These are phyloP conservation scores for Drosophila mayaguana DNA, from an alignment of 2,888 invertebrate genomes.

Conservation along the genomic window DNA sequence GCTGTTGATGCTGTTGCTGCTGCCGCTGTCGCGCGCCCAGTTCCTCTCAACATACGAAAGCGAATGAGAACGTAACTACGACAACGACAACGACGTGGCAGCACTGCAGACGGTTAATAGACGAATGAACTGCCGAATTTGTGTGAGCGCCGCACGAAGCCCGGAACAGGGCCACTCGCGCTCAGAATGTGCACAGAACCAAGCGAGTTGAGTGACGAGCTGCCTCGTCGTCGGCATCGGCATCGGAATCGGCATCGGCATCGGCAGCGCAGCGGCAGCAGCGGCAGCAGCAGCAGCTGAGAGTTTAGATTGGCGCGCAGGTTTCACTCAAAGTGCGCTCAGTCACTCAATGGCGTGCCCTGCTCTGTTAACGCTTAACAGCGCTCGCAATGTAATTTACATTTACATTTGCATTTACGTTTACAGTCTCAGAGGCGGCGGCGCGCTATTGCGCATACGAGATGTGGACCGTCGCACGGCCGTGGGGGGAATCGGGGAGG, in stretches of 20 bases:
- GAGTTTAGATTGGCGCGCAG: conserved; percentile 62
- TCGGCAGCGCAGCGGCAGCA: neutral
- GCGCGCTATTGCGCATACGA: conserved; percentile 37
- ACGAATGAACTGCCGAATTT: conserved; percentile 79
- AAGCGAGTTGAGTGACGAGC: conserved; percentile 40
- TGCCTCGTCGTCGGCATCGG: conserved; percentile 10
- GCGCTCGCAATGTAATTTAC: conserved; percentile 36
- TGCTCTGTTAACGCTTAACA: conserved; percentile 31
- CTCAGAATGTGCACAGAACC: conserved; percentile 65
- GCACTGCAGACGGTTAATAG: conserved; percentile 75
- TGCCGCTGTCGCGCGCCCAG: conserved; percentile 50
- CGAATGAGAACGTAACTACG: conserved; percentile 57
- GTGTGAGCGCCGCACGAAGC: conserved; percentile 75
- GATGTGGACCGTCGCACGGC: conserved; percentile 9
- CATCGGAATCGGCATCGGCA: too few relatives aligned
- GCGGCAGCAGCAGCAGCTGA: conserved; percentile 33
- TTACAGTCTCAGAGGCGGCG: conserved; percentile 30
- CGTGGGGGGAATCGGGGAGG: conserved; percentile 2
- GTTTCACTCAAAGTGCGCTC: conserved; percentile 66
- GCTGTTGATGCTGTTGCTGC: conserved; percentile 27
- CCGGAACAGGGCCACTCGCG: conserved; percentile 60
- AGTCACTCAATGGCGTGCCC: conserved; percentile 32
- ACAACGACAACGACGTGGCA: conserved; percentile 63
- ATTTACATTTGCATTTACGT: conserved; percentile 50
- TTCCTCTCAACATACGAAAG: conserved; percentile 61